Percentiles rank a stretch among this genome's conserved stretches.
These are phyloP conservation scores for Zaprionus obscuricornis DNA, from an alignment of 2,888 invertebrate genomes.

Conservation along the genomic window DNA sequence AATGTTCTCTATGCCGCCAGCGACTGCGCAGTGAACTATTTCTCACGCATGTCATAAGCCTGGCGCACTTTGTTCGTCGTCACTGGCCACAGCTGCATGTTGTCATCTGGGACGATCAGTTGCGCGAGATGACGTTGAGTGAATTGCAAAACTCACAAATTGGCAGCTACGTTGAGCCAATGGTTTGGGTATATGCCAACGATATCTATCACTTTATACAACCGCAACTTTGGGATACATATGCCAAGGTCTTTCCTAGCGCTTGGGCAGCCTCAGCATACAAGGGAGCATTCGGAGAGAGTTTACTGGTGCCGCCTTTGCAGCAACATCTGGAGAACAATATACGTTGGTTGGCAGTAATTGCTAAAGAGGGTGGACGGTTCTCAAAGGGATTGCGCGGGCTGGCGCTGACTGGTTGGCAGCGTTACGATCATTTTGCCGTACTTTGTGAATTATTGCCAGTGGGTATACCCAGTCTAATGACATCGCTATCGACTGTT, in stretches of 20 bases:
- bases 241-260: slow-evolving; percentile 87
- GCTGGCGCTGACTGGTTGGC: slow-evolving; percentile 82
- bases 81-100: slow-evolving; percentile 86
- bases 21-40: slow-evolving; percentile 85
- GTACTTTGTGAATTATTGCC: slow-evolving; percentile 88
- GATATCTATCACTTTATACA: slow-evolving; percentile 87
- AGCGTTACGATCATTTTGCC: slow-evolving; percentile 88
- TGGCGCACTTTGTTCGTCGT: slow-evolving; percentile 86
- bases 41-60: slow-evolving; percentile 86
- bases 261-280: slow-evolving; percentile 90
- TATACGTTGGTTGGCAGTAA: slow-evolving; percentile 88
- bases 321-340: slow-evolving; percentile 89
- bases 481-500: slow-evolving; percentile 85
- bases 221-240: slow-evolving; percentile 87
- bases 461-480: slow-evolving; percentile 87
- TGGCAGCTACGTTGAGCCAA: slow-evolving; percentile 88
- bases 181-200: slow-evolving; percentile 92
- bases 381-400: slow-evolving; percentile 82
- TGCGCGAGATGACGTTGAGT: slow-evolving; percentile 86
- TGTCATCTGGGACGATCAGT: slow-evolving; percentile 93
- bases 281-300: slow-evolving; percentile 90
- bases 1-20: slow-evolving; percentile 86
- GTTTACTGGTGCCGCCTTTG: slow-evolving; percentile 87
- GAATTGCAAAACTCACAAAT: slow-evolving; percentile 86
- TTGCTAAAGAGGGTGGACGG: slow-evolving; percentile 85